These are phyloP conservation scores for Cephalopholis sonnerati DNA, from an alignment of 2,113 vertebrate genomes.

Conservation along the genomic window DNA sequence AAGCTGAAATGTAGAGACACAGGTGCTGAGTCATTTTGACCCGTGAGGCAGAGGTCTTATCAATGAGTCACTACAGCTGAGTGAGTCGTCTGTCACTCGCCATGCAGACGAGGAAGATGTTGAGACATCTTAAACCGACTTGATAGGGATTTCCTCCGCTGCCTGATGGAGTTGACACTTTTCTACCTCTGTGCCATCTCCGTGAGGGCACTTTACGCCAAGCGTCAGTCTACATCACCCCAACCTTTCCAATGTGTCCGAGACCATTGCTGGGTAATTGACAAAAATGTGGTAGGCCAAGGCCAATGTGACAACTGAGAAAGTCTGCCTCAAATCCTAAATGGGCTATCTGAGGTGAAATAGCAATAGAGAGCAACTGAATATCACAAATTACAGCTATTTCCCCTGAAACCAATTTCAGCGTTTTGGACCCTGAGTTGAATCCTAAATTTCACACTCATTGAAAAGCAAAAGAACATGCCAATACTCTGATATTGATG, in stretches of 20 bases:
- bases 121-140: slow-evolving; percentile 56
- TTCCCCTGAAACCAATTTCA: slow-evolving; percentile 43
- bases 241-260: slow-evolving; percentile 59
- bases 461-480: slow-evolving; percentile 15
- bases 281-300: slow-evolving; percentile 48
- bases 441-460: slow-evolving; percentile 27
- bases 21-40: slow-evolving; percentile 68
- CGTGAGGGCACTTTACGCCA: slow-evolving; percentile 66
- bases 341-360: slow-evolving; percentile 42
- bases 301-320: slow-evolving; percentile 41
- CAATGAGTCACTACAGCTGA: slow-evolving; percentile 33
- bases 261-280: slow-evolving; percentile 58
- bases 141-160: slow-evolving; percentile 71
- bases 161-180: slow-evolving; percentile 76
- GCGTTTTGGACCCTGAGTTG: slow-evolving; percentile 6
- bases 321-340: slow-evolving; percentile 39
- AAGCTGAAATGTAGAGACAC: slow-evolving; percentile 40
- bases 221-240: slow-evolving; percentile 77
- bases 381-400: slow-evolving; percentile 41
- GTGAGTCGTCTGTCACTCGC: slow-evolving; percentile 56
- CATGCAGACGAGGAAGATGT: slow-evolving; percentile 43
- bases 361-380: slow-evolving; percentile 11
- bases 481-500: slow-evolving; percentile 17
- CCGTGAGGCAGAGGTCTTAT: slow-evolving; percentile 20
- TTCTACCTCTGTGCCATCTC: slow-evolving; percentile 68